Percentiles rank a stretch among this genome's conserved stretches.
Conservation (phyloP, 2,888 invertebrate species). For the Ellobium chinense region DNA sequence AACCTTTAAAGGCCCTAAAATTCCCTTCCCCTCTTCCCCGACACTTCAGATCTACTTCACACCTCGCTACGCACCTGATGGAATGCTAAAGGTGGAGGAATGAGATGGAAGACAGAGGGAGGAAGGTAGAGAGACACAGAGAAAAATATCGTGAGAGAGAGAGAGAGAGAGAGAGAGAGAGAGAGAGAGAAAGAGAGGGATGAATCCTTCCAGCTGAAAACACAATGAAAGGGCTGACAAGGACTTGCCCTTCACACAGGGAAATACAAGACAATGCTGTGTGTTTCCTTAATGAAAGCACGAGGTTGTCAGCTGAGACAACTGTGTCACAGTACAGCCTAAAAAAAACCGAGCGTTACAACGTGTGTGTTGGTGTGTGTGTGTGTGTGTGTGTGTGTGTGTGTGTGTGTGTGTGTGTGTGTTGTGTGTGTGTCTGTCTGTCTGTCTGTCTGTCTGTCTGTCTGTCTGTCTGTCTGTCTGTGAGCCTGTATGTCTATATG, state of each 20-base stretch:
- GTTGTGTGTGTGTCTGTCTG: slow-evolving; percentile 1
- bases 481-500: slow-evolving; percentile 17
- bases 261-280: too few relatives aligned
- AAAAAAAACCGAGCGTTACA: neutral
- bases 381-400: neutral
- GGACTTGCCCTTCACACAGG: neutral
- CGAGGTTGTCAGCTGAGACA: too few relatives aligned
- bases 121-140: neutral
- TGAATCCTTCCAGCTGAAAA: too few relatives aligned
- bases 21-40: too few relatives aligned
- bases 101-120: neutral
- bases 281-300: too few relatives aligned
- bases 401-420: slow-evolving; percentile 19
- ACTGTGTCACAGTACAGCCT: too few relatives aligned
- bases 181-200: slow-evolving; percentile 1
- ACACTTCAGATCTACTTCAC: too few relatives aligned
- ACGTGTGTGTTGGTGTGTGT: neutral
- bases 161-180: neutral
- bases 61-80: too few relatives aligned
- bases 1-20: too few relatives aligned
- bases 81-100: too few relatives aligned
- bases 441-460: slow-evolving; percentile 12
- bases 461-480: slow-evolving; percentile 14
- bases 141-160: neutral
- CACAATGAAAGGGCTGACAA: neutral